Evolutionary conservation across 2,888 invertebrate genomes (phyloP).

Genomic region (Neria commutata): DNA sequence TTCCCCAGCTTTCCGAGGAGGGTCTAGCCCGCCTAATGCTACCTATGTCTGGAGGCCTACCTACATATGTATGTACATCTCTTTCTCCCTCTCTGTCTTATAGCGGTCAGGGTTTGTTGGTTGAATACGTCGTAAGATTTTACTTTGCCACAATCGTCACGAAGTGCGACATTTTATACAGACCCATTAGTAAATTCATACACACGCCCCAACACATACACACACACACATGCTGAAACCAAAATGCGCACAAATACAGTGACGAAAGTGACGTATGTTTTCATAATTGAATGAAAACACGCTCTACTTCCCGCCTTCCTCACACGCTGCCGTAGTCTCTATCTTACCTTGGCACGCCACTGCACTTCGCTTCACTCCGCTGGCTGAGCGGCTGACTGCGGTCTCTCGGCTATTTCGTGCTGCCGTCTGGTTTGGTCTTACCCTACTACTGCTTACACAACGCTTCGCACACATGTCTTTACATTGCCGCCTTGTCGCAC

Average conservation of each 20-base stretch:
- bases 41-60: too few relatives aligned
- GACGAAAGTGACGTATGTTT: constrained; percentile 35
- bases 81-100: too few relatives aligned
- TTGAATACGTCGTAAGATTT: too few relatives aligned
- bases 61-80: too few relatives aligned
- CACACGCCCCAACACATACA: constrained; percentile 3
- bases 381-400: too few relatives aligned
- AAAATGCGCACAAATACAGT: constrained; percentile 18
- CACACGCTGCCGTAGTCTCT: neutral
- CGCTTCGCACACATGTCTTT: neutral
- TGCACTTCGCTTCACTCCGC: neutral
- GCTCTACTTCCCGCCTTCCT: neutral
- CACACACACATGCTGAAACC: neutral
- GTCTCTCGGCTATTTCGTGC: too few relatives aligned
- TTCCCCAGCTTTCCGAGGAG: too few relatives aligned
- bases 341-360: neutral
- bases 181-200: neutral
- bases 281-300: constrained; percentile 28
- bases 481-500: neutral
- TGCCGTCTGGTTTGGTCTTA: neutral
- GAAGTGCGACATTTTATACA: constrained; percentile 2
- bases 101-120: too few relatives aligned
- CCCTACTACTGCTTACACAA: neutral
- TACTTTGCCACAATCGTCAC: constrained; percentile 11
- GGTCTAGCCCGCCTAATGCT: too few relatives aligned